Percentiles rank a stretch among this genome's conserved stretches.
Evolutionary conservation across 2,113 vertebrate genomes (phyloP).

Genomic region (Lampris incognitus): DNA sequence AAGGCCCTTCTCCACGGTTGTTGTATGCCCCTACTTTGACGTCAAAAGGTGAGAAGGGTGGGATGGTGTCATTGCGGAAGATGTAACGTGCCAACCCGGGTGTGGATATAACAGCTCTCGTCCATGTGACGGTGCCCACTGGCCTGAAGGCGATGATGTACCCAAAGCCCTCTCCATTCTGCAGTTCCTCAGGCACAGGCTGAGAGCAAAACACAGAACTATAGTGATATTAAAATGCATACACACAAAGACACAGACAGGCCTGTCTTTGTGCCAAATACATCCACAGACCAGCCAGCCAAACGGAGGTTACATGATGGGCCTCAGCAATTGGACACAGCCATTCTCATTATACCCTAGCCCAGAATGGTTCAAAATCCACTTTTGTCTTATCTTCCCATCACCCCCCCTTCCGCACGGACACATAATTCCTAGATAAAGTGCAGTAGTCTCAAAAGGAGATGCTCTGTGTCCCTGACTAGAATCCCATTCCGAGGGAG

Average conservation of each 20-base stretch:
- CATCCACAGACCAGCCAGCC: background rate
- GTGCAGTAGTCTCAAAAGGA: slow-evolving; percentile 57
- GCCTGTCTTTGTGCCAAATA: slow-evolving; percentile 58
- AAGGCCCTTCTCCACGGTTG: slow-evolving; percentile 93
- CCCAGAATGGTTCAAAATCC: slow-evolving; percentile 27
- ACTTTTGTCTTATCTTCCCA: slow-evolving; percentile 36
- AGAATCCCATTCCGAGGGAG: slow-evolving; percentile 57
- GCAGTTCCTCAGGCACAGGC: slow-evolving; percentile 94
- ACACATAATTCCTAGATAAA: slow-evolving; percentile 54
- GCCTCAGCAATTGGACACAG: slow-evolving; percentile 26
- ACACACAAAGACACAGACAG: slow-evolving; percentile 77
- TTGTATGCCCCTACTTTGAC: slow-evolving; percentile 95
- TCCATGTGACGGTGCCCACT: slow-evolving; percentile 87
- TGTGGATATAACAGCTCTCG: slow-evolving; percentile 90
- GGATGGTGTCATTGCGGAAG: slow-evolving; percentile 92
- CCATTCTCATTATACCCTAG: background rate
- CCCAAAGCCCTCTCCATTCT: slow-evolving; percentile 94
- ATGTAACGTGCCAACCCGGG: slow-evolving; percentile 85
- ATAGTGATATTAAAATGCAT: slow-evolving; percentile 88
- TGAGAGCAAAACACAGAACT: slow-evolving; percentile 87
- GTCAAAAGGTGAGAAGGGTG: slow-evolving; percentile 91
- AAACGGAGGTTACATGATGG: background rate
- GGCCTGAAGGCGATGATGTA: slow-evolving; percentile 95
- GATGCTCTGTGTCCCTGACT: slow-evolving; percentile 51
- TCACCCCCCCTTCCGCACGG: slow-evolving; percentile 10